phyloP scores from a whole-genome alignment of 2,113 vertebrate species.

The Notechis scutatus region DNA sequence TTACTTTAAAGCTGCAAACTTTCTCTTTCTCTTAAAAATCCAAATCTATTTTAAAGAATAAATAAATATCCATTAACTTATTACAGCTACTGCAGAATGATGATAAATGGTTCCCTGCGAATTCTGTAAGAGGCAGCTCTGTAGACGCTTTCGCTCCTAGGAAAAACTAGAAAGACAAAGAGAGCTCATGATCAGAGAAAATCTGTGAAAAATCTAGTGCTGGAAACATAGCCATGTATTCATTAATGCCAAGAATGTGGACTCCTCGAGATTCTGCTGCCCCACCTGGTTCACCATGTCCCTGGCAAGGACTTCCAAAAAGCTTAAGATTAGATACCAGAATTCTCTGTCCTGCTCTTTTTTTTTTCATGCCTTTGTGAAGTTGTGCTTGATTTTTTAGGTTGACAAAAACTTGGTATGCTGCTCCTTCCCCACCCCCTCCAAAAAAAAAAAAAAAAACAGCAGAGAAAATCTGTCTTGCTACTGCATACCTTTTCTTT shows the following conservation, averaged over 20 bases:
- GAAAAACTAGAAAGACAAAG: not conserved
- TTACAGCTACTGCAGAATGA: not conserved
- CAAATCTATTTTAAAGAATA: not conserved
- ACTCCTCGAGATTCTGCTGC: not conserved
- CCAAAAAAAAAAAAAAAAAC: not conserved
- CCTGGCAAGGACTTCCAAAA: not conserved
- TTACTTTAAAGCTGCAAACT: not conserved
- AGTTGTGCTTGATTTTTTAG: not conserved
- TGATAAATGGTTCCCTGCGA: not conserved
- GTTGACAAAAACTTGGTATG: not conserved
- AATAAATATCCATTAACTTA: not conserved
- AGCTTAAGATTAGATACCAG: not conserved
- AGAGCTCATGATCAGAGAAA: not conserved
- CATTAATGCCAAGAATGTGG: not conserved
- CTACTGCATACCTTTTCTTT: constrained; percentile 5
- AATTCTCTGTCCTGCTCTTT: not conserved
- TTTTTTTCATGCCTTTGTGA: not conserved
- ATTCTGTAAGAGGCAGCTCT: not conserved
- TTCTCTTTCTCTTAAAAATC: not conserved
- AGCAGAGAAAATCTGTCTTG: not conserved
- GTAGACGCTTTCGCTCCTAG: not conserved
- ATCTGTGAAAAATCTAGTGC: not conserved
- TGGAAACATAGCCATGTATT: not conserved
- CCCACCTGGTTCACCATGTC: not conserved
- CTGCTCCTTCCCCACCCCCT: too few relatives aligned